Evolutionary conservation across 1,140 invertebrate genomes (phyloP), one percentile per base, ranked within the genome.

Genomic region (Hylaeus volcanicus): DNA sequence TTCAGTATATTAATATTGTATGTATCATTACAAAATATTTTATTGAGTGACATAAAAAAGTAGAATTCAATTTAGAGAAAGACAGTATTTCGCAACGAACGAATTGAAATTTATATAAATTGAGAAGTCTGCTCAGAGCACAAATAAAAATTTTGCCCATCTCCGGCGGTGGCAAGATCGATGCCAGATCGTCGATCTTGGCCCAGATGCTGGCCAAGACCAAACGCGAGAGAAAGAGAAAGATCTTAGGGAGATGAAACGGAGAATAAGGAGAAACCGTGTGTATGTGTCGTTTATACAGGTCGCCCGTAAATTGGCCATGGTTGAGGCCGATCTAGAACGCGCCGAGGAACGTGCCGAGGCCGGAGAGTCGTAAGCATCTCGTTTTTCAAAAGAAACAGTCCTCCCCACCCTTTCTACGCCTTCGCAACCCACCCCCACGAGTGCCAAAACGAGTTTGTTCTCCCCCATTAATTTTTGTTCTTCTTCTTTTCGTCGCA

Each of bases 271-370:
- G 77, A 72, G 73, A 87, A 86, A 89, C 56, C 84, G 88, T 82
- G 81, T 89, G 87, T 89, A 80, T 92, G 77, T 91, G 86, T 92
- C 88, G 86, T 90, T 92, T 88, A 93, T 88, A 92, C 95, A 99
- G 99, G 99, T 99, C 94, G 99, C 99, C 95, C 99, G 99, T 98
- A 99, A 99, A 96, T 97, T 99, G 96, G 99, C 99, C 95, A 99
- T 99, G 98, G 99, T 99, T 96, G 99, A 99, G 95, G 99, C 99
- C 94, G 99, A 99, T 95, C 96, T 99, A 94, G 99, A 99, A 95
- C 97, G 99, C 95, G 98, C 99, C 90, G 99, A 99, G 96, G 98
- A 99, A 94, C 98, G 99, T 94, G 98, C 99, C 91, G 99, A 99
- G 95, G 95, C 98, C 93, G 99, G 99, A 95, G 99, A 99, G 97